These are phyloP conservation scores for Psammodynastes pulverulentus DNA, from an alignment of 2,113 vertebrate species.

Conservation along the genomic window DNA sequence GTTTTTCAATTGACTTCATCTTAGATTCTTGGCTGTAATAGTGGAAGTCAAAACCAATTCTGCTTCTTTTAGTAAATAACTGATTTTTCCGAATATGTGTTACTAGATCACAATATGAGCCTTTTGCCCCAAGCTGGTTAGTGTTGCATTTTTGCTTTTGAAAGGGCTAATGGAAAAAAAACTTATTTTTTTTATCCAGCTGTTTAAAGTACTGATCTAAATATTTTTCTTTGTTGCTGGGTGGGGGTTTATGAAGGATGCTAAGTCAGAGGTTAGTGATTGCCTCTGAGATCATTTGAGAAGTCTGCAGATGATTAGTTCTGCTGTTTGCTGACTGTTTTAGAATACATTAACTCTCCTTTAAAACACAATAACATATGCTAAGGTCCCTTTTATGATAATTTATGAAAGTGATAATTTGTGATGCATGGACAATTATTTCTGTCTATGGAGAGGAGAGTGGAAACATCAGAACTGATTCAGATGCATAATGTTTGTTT, in stretches of 20 bases:
- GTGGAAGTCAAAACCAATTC: neutral
- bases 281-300: conserved; percentile 32
- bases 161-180: neutral
- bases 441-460: neutral
- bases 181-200: neutral
- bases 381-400: conserved; percentile 8
- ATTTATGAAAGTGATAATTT: conserved; percentile 37
- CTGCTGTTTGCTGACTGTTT: conserved; percentile 32
- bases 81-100: neutral
- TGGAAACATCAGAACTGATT: neutral
- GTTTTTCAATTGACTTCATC: neutral
- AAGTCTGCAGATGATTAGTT: conserved; percentile 28
- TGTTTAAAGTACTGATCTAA: conserved; percentile 45
- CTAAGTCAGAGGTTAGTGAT: conserved; percentile 54
- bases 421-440: conserved; percentile 29
- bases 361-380: conserved; percentile 3
- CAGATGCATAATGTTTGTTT: neutral
- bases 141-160: neutral
- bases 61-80: neutral
- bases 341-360: neutral
- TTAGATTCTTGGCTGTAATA: neutral
- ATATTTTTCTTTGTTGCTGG: conserved; percentile 71
- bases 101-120: neutral
- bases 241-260: conserved; percentile 51
- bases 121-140: neutral